Conservation (phyloP, 2,113 vertebrate species). For the Microcebus murinus region DNA sequence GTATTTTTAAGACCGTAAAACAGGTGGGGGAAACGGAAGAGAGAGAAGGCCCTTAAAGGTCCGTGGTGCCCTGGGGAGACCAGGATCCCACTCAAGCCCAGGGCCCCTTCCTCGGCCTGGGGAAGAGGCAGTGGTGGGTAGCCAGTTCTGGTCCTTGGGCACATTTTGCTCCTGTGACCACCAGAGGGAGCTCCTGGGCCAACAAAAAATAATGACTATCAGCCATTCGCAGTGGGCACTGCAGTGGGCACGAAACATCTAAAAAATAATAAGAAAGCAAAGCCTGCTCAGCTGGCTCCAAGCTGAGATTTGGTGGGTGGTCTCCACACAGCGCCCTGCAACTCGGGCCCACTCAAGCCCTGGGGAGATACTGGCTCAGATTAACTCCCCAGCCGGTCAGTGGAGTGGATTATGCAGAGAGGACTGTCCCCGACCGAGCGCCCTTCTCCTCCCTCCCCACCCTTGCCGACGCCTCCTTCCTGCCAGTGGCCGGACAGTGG, state of each 20-base stretch:
- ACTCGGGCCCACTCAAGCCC: neutral
- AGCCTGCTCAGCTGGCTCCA: neutral
- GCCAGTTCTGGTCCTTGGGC: neutral
- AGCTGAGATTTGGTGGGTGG: neutral
- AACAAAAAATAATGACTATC: constrained; percentile 9
- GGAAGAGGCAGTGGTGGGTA: neutral
- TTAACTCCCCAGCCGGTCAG: neutral
- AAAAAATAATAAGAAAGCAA: neutral
- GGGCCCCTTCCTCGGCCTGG: neutral
- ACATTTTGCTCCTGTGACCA: constrained; percentile 43
- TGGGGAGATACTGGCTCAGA: constrained; percentile 62
- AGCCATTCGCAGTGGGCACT: neutral
- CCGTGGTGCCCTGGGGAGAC: neutral
- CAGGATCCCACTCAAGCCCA: neutral
- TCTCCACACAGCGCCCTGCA: neutral
- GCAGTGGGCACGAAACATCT: neutral
- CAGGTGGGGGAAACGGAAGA: neutral
- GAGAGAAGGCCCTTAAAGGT: neutral
- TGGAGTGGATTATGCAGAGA: neutral
- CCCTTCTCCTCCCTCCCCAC: neutral
- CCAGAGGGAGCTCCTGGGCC: constrained; percentile 57
- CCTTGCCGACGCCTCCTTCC: neutral
- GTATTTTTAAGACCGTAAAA: constrained; percentile 45
- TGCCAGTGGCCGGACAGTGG: neutral
- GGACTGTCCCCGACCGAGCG: neutral